Percentiles rank a stretch among this genome's conserved stretches.
phyloP scores from a whole-genome alignment of 1,140 invertebrate genomes.

The Hestina assimilis region DNA sequence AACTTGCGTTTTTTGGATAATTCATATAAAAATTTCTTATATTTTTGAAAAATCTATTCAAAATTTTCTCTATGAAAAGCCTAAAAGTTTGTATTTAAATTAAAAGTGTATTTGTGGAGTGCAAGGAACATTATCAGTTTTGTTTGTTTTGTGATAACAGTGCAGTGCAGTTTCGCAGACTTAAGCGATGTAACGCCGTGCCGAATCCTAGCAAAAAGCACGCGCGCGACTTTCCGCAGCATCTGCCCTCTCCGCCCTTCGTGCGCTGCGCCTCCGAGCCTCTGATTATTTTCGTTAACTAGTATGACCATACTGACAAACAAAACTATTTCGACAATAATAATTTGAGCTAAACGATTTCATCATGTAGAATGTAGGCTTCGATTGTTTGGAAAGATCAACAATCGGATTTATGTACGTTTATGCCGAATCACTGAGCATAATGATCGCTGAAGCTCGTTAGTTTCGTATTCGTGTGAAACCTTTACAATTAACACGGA shows the following conservation, averaged over 20 bases:
- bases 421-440: constrained; percentile 19
- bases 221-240: constrained; percentile 11
- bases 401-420: constrained; percentile 8
- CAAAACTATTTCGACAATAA: neutral
- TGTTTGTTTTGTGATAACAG: neutral
- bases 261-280: neutral
- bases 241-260: constrained; percentile 7
- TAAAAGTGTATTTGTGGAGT: neutral
- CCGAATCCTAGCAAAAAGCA: constrained; percentile 27
- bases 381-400: neutral
- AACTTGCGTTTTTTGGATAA: too few relatives aligned
- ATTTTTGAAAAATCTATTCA: too few relatives aligned
- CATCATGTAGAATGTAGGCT: neutral
- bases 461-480: too few relatives aligned
- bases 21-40: too few relatives aligned
- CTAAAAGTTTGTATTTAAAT: too few relatives aligned
- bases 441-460: constrained; percentile 12
- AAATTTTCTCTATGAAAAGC: too few relatives aligned
- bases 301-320: neutral
- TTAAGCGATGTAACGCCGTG: neutral
- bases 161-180: neutral
- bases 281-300: constrained; percentile 8
- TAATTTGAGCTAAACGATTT: constrained; percentile 6
- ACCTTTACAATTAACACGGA: too few relatives aligned
- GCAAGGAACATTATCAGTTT: too few relatives aligned